Percentiles rank a stretch among this genome's conserved stretches.
phyloP scores from a whole-genome alignment of 2,888 invertebrate genomes.

The Rhimphoctona megacephalus region DNA sequence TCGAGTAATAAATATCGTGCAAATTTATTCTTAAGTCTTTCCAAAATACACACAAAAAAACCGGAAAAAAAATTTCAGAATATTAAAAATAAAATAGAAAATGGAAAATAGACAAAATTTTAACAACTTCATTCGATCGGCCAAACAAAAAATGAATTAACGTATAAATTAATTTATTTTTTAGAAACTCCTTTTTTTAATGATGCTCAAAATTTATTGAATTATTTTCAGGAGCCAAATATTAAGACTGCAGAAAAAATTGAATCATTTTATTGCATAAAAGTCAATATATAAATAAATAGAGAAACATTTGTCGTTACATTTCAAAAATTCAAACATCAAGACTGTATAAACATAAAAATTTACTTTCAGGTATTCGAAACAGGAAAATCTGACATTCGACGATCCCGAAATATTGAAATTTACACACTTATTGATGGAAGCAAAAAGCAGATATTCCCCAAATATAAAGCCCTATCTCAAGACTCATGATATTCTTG shows the following conservation, averaged over 20 bases:
- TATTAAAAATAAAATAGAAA: too few species aligned
- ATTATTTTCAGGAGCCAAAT: too few species aligned
- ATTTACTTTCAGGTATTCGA: constrained; percentile 89
- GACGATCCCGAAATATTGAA: constrained; percentile 88
- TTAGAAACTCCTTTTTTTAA: too few species aligned
- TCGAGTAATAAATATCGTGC: neutral
- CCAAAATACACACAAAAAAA: neutral
- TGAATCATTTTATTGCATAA: too few species aligned
- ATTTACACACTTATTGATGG: constrained; percentile 92
- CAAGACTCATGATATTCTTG: constrained; percentile 91
- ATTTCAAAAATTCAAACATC: neutral
- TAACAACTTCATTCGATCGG: neutral
- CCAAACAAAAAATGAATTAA: too few species aligned
- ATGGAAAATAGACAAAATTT: neutral
- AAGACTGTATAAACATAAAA: neutral
- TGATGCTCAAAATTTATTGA: too few species aligned
- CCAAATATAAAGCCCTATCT: constrained; percentile 89
- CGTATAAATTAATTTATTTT: too few species aligned
- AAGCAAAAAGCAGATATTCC: constrained; percentile 93
- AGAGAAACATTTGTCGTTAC: neutral
- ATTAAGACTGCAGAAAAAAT: too few species aligned
- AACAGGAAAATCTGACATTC: constrained; percentile 90
- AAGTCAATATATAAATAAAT: neutral
- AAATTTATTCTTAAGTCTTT: neutral
- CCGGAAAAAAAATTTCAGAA: neutral